Percentiles rank a stretch among this genome's conserved stretches.
Evolutionary conservation across 2,888 invertebrate genomes (phyloP).

Genomic region (Athripsodes cinereus): DNA sequence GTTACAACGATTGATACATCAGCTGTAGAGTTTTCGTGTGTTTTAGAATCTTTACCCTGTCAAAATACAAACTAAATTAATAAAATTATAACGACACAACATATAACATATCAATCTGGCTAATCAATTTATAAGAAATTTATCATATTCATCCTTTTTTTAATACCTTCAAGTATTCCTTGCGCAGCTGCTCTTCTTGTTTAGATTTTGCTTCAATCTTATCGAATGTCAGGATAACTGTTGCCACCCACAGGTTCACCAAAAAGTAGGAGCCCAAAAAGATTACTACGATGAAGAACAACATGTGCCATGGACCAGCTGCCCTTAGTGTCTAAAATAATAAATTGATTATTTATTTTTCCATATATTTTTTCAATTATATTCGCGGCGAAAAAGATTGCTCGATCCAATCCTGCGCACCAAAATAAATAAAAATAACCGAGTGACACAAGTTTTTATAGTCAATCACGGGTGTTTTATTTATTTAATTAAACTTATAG

Average conservation of each 20-base stretch:
- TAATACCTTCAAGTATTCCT: conserved; percentile 60
- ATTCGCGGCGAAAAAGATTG: too few species aligned
- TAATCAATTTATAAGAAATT: too few species aligned
- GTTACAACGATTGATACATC: background rate
- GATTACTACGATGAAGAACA: conserved; percentile 77
- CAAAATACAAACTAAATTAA: background rate
- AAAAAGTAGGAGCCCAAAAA: conserved; percentile 78
- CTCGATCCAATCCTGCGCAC: too few species aligned
- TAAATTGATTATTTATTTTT: too few species aligned
- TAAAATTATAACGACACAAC: too few species aligned
- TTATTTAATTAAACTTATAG: too few species aligned
- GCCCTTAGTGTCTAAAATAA: conserved; percentile 59
- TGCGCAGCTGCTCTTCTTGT: conserved; percentile 68
- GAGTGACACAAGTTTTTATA: too few species aligned
- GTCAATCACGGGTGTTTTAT: too few species aligned
- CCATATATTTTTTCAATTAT: too few species aligned
- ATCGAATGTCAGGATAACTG: conserved; percentile 80
- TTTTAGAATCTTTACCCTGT: background rate
- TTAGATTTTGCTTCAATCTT: conserved; percentile 74
- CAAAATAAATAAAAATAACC: too few species aligned
- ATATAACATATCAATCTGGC: too few species aligned
- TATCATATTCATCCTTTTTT: too few species aligned
- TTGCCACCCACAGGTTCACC: conserved; percentile 75
- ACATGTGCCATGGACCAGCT: conserved; percentile 73
- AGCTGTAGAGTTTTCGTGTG: background rate